Evolutionary conservation across 2,888 invertebrate species (phyloP).

Genomic region (Caenorhabditis virilis): DNA sequence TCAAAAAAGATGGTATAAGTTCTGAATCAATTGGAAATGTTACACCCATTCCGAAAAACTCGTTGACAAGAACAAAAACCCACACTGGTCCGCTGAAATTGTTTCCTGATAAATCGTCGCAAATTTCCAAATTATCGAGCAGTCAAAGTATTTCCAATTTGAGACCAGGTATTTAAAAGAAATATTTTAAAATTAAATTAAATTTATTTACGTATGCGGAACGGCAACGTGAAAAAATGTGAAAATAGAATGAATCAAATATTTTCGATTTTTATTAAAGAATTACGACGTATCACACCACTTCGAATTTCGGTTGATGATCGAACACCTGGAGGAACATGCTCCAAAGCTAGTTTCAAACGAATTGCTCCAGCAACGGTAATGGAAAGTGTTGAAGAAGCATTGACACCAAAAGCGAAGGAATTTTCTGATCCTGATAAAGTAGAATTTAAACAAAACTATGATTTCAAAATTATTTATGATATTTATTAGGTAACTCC

Average conservation of each 20-base stretch:
- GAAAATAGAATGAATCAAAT: too few relatives aligned
- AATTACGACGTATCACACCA: constrained; percentile 6
- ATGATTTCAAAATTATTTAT: too few relatives aligned
- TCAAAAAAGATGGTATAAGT: neutral
- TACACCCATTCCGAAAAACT: too few relatives aligned
- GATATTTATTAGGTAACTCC: neutral
- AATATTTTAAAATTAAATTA: neutral
- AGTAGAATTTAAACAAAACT: neutral
- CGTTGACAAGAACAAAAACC: constrained; percentile 9
- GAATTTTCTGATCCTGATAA: too few relatives aligned
- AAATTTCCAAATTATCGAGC: neutral
- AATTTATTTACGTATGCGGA: neutral
- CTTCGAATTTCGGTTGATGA: neutral
- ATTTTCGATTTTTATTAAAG: too few relatives aligned
- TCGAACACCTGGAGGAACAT: constrained; percentile 9
- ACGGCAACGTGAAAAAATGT: too few relatives aligned
- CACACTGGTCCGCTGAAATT: constrained; percentile 3
- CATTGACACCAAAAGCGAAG: too few relatives aligned
- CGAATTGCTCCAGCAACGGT: neutral
- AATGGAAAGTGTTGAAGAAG: too few relatives aligned
- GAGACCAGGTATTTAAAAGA: neutral
- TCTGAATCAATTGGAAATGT: neutral
- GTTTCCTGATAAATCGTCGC: neutral
- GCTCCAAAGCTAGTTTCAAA: neutral
- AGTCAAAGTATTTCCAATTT: neutral